phyloP scores from a whole-genome alignment of 2,888 invertebrate species.

The Thymelicus sylvestris region DNA sequence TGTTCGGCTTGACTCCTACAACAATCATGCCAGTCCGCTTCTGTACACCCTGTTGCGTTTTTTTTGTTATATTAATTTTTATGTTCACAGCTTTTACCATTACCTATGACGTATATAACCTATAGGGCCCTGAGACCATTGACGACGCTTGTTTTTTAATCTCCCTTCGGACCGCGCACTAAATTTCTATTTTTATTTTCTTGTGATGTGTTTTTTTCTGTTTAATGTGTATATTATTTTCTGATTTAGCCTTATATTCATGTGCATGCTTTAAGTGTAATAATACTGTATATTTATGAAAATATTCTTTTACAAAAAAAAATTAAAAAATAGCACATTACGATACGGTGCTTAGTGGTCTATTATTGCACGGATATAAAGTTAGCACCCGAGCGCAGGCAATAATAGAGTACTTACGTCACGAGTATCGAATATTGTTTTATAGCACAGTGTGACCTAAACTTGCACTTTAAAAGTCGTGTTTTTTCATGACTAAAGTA shows the following conservation, averaged over 20 bases:
- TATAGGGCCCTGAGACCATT: conserved; percentile 9
- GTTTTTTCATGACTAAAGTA: too few species aligned
- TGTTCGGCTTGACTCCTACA: conserved; percentile 8
- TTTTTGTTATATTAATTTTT: conserved; percentile 9
- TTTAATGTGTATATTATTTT: conserved; percentile 8
- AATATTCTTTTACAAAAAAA: too few species aligned
- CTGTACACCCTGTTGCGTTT: conserved; percentile 17
- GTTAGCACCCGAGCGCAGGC: too few species aligned
- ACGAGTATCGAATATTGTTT: too few species aligned
- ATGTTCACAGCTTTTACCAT: conserved; percentile 28
- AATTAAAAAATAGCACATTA: too few species aligned
- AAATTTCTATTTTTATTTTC: conserved; percentile 24
- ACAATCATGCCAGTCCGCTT: conserved; percentile 9
- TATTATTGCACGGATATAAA: too few species aligned
- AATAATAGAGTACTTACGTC: too few species aligned
- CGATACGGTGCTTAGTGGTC: too few species aligned
- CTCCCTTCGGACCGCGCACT: conserved; percentile 18
- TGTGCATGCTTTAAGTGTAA: conserved; percentile 29
- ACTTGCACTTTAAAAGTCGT: too few species aligned
- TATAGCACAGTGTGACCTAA: too few species aligned
- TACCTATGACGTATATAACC: conserved; percentile 23
- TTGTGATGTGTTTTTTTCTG: conserved; percentile 27
- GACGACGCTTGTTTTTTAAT: conserved; percentile 26
- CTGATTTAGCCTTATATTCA: conserved; percentile 9
- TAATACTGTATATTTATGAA: conserved; percentile 11